A percentile compares a stretch with the other conserved stretches of the same genome.
Evolutionary conservation across 2,113 vertebrate genomes (phyloP).

Genomic region (Tachysurus vachellii): DNA sequence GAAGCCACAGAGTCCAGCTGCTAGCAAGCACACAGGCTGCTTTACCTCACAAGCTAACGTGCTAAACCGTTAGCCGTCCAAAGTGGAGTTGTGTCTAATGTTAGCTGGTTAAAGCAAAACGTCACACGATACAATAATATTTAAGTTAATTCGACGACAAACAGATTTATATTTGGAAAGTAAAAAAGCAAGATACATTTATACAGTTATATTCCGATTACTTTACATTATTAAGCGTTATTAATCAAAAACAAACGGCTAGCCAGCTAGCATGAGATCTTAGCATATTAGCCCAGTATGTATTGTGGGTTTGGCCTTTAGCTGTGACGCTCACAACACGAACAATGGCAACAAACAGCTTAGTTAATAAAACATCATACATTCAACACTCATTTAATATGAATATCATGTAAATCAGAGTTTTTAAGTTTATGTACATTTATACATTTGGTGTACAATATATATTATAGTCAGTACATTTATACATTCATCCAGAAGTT

Average conservation of each 20-base stretch:
- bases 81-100: not conserved
- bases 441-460: no score
- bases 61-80: not conserved
- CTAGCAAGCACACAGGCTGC: not conserved
- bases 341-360: not conserved
- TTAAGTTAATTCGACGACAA: not conserved
- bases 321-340: not conserved
- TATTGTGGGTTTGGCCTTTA: conserved; percentile 4
- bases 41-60: not conserved
- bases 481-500: not conserved
- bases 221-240: not conserved
- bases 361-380: not conserved
- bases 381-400: no score
- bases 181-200: not conserved
- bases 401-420: not conserved
- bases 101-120: not conserved
- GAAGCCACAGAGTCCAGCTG: not conserved
- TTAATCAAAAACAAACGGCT: not conserved
- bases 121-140: not conserved
- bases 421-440: not conserved
- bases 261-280: not conserved
- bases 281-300: not conserved
- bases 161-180: not conserved
- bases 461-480: not conserved
- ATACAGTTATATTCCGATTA: not conserved